These are phyloP conservation scores for Meloidogyne floridensis DNA, from an alignment of 1,140 invertebrate species.

Conservation along the genomic window DNA sequence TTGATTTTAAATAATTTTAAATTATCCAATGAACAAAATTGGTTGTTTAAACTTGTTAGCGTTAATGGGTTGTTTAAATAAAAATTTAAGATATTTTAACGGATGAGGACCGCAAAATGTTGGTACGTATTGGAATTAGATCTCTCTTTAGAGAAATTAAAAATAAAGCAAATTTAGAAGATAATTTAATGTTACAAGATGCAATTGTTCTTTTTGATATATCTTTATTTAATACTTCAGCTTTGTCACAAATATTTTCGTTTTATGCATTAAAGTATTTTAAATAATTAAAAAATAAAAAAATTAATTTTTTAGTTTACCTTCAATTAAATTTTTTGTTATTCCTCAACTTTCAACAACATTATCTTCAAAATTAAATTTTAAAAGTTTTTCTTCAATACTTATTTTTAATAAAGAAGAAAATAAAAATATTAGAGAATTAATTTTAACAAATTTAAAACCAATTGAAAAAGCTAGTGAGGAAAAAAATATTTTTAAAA, in stretches of 20 bases:
- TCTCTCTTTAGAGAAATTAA: neutral
- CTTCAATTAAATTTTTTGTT: constrained; percentile 12
- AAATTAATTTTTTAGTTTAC: neutral
- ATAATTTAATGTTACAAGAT: neutral
- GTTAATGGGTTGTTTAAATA: too few species aligned
- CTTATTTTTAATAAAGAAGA: neutral
- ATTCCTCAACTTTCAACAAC: constrained; percentile 16
- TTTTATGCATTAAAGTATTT: neutral
- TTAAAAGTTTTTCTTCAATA: constrained; percentile 3
- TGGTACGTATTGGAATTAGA: neutral
- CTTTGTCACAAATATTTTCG: neutral
- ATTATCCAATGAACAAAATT: neutral
- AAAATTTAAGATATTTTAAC: neutral
- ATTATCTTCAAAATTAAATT: constrained; percentile 11
- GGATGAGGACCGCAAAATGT: neutral
- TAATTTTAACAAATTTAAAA: neutral
- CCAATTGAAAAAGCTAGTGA: neutral
- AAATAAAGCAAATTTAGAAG: neutral
- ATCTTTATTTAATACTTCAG: neutral
- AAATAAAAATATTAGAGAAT: neutral
- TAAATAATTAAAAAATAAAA: neutral
- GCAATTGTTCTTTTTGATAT: constrained; percentile 1
- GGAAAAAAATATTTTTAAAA: neutral
- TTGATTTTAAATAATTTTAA: neutral
- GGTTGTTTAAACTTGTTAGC: too few species aligned